Evolutionary conservation across 2,797 vertebrate genomes (phyloP).

Genomic region (Coracias cyanogaster): DNA sequence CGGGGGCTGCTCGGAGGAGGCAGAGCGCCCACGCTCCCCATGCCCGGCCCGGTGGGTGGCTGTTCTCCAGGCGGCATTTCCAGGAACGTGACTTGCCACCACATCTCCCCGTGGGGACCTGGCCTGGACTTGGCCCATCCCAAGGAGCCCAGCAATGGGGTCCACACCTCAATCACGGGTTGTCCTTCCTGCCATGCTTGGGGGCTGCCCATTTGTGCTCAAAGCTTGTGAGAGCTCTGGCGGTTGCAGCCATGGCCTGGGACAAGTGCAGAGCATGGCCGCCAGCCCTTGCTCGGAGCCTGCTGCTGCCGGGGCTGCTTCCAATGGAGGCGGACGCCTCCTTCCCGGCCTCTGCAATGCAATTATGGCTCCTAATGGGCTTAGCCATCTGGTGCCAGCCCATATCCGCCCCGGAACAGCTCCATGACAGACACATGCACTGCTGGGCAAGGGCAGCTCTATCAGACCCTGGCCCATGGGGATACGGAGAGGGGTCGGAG

Average conservation of each 20-base stretch:
- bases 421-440: accelerated
- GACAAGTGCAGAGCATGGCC: accelerated
- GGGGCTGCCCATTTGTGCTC: neutral
- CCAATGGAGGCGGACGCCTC: neutral
- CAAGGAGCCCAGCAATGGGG: neutral
- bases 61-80: neutral
- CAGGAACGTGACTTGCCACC: neutral
- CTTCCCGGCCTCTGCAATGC: neutral
- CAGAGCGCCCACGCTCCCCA: accelerated
- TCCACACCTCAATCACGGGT: no score
- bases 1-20: neutral
- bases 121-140: neutral
- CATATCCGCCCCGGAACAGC: neutral
- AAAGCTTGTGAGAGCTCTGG: neutral
- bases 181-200: no score
- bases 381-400: constrained; percentile 19
- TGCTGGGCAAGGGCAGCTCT: accelerated
- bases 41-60: accelerated
- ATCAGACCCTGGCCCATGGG: accelerated
- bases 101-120: accelerated
- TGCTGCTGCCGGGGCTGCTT: neutral
- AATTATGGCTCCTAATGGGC: constrained; percentile 31
- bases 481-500: accelerated
- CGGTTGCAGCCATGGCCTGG: accelerated
- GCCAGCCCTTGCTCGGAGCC: neutral